Evolutionary conservation across 1,140 invertebrate species (phyloP), one percentile per base, ranked within the genome.

Genomic region (Rhagoletis pomonella): DNA sequence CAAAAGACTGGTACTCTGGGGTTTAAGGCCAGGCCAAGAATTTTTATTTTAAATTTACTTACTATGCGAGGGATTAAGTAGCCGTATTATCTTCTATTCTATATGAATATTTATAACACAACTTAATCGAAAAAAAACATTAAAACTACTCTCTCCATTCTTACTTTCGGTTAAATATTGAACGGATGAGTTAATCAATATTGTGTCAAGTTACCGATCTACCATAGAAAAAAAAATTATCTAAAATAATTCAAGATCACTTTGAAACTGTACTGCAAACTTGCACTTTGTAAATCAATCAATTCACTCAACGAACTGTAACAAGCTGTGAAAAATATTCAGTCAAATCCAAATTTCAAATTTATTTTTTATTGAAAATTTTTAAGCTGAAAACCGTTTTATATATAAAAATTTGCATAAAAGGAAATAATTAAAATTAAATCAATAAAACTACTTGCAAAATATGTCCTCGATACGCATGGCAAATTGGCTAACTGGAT

Each of bases 351-450:
- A 88, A 88, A 88, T 69, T 86, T 69, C 50, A 88, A 47, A 29
- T 86, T 69, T 77, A 69, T 65, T 88, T 88, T 88, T 86, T 87
- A 86, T 59, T 88, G 64, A 50, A 86, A 88, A 87, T 67, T 67
- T 88, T 88, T 86, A 67, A 69, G 44, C 86, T 87, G 14, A 67
- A 65, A 84, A 84, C 39, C 19, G 65, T 87, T 81, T 87, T 77
- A 77, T 77, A 39, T 69, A 73, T 59, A 77, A 87, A 87, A 87
- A 85, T 88, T 87, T 87, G 55, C 29, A 19, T 73, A 87, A 87
- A 87, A 69, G 50, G 65, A 87, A 87, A 87, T 42, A 87, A 73
- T 58, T 69, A 50, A 87, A 69, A 58, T 87, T 67, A 29, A 69
- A 55, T 73, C 29, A 29, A 55, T 58, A 73, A 47, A 87, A 77